Percentiles rank a stretch among this genome's conserved stretches.
Conservation (phyloP, 2,113 vertebrate genomes). For the Channa maculata region DNA sequence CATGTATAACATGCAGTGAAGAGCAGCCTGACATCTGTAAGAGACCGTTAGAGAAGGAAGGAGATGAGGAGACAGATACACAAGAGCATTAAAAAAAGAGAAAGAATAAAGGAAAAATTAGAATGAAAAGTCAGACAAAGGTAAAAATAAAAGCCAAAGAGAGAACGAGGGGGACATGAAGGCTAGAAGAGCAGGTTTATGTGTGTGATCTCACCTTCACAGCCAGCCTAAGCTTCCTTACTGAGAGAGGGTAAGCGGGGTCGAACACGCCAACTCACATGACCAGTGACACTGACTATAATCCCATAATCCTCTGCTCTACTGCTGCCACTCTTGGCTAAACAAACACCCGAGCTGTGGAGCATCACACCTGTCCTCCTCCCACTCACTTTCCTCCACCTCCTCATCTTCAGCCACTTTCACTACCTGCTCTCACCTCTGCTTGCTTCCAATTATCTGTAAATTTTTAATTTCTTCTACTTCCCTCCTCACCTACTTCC, state of each 20-base stretch:
- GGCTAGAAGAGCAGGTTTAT: slow-evolving; percentile 32
- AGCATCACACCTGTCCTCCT: slow-evolving; percentile 64
- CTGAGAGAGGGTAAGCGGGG: slow-evolving; percentile 74
- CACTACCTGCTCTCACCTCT: background rate
- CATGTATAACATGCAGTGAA: slow-evolving; percentile 46
- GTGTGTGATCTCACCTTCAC: slow-evolving; percentile 67
- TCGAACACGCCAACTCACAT: slow-evolving; percentile 77
- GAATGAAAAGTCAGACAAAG: slow-evolving; percentile 4
- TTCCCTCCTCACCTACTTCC: background rate
- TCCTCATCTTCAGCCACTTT: background rate
- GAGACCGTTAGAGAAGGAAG: slow-evolving; percentile 33
- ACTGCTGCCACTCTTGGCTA: slow-evolving; percentile 59
- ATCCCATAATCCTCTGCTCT: slow-evolving; percentile 82
- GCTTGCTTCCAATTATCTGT: slow-evolving; percentile 4
- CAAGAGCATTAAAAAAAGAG: slow-evolving; percentile 27
- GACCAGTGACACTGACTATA: slow-evolving; percentile 72
- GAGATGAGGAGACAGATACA: slow-evolving; percentile 46
- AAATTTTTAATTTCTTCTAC: slow-evolving; percentile 2
- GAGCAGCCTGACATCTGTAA: slow-evolving; percentile 50
- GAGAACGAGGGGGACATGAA: slow-evolving; percentile 14
- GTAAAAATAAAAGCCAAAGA: slow-evolving; percentile 7
- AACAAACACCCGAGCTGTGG: slow-evolving; percentile 65
- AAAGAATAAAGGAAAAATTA: slow-evolving; percentile 8
- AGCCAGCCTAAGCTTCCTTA: slow-evolving; percentile 78
- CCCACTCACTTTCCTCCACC: background rate